A percentile compares a stretch with the other conserved stretches of the same genome.
These are phyloP conservation scores for Abrostola tripartita DNA, from an alignment of 2,888 invertebrate species.

Conservation along the genomic window DNA sequence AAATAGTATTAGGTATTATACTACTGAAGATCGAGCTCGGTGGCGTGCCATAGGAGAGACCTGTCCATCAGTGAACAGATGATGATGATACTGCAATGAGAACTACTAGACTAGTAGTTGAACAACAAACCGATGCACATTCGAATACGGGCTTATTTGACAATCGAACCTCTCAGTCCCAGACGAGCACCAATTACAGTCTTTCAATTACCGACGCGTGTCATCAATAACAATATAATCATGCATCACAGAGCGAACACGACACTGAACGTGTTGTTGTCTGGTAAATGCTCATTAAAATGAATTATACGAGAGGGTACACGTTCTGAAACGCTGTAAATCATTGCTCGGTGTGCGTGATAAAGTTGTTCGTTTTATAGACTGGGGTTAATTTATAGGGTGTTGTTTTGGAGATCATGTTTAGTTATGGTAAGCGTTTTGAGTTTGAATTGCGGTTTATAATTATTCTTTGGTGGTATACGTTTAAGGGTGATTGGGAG, in stretches of 20 bases:
- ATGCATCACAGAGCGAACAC: slow-evolving; percentile 38
- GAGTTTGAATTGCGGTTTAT: neutral
- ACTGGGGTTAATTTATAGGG: slow-evolving; percentile 13
- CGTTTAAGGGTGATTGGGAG: neutral
- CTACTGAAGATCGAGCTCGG: too few relatives aligned
- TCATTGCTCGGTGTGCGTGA: slow-evolving; percentile 29
- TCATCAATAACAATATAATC: slow-evolving; percentile 46
- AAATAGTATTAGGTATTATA: too few relatives aligned
- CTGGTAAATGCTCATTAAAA: slow-evolving; percentile 54
- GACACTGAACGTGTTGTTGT: slow-evolving; percentile 46
- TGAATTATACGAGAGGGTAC: slow-evolving; percentile 53
- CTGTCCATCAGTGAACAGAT: too few relatives aligned
- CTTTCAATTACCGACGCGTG: slow-evolving; percentile 27
- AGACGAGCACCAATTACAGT: slow-evolving; percentile 4
- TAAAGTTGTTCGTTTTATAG: slow-evolving; percentile 41
- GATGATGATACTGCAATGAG: too few relatives aligned
- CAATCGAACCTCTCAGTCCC: neutral
- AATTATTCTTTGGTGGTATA: neutral
- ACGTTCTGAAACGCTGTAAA: slow-evolving; percentile 38
- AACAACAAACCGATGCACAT: too few relatives aligned
- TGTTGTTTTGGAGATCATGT: slow-evolving; percentile 4
- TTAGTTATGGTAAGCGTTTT: neutral
- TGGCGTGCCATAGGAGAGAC: too few relatives aligned
- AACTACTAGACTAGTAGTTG: too few relatives aligned
- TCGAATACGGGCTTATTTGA: too few relatives aligned